phyloP scores from a whole-genome alignment of 2,113 vertebrate genomes.

The Macheiramphus alcinus region DNA sequence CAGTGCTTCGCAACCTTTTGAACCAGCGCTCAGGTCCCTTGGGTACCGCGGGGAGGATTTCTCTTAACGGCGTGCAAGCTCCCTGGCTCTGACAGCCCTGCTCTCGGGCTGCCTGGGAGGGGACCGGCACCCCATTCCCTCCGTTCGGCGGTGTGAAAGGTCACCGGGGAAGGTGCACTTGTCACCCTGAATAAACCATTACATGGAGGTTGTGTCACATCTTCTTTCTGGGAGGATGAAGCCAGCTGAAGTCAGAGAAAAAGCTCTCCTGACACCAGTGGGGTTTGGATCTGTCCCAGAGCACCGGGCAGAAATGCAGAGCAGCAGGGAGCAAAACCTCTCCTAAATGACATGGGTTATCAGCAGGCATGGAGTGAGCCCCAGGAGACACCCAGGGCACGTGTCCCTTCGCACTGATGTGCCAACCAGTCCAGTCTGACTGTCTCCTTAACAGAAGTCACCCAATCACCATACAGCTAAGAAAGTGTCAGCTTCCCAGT shows the following conservation, averaged over 20 bases:
- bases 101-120: conserved; percentile 12
- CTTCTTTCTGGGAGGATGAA: neutral
- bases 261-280: neutral
- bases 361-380: neutral
- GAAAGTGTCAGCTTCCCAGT: neutral
- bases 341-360: neutral
- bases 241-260: neutral
- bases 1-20: conserved; percentile 34
- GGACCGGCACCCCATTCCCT: neutral
- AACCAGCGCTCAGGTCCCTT: neutral
- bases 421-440: neutral
- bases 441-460: neutral
- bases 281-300: neutral
- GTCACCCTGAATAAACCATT: conserved; percentile 7
- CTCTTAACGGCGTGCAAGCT: neutral
- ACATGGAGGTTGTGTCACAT: neutral
- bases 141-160: rapidly evolving
- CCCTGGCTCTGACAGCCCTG: neutral
- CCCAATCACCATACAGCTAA: neutral
- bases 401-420: neutral
- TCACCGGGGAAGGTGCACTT: neutral
- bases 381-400: neutral
- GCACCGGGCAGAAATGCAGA: neutral
- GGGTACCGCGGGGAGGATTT: neutral
- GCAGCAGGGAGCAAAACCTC: neutral